A percentile compares a stretch with the other conserved stretches of the same genome.
Evolutionary conservation across 2,797 vertebrate genomes (phyloP).

Genomic region (Helostoma temminkii): DNA sequence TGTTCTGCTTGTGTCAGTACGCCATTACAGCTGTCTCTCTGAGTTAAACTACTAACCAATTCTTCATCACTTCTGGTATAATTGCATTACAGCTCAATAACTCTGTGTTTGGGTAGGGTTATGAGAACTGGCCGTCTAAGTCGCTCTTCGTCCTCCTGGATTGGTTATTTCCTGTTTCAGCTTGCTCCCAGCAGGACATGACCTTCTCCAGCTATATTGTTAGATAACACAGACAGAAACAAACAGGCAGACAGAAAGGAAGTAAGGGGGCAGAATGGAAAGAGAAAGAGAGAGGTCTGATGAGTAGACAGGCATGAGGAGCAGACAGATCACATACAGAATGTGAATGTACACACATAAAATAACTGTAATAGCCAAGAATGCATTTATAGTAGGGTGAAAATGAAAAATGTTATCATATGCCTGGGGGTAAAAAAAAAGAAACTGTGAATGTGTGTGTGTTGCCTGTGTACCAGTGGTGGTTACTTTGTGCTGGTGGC

Average conservation of each 20-base stretch:
- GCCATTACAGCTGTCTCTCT: slow-evolving; percentile 19
- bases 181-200: slow-evolving; percentile 41
- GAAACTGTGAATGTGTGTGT: slow-evolving; percentile 34
- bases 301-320: slow-evolving; percentile 39
- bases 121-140: slow-evolving; percentile 67
- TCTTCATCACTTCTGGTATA: slow-evolving; percentile 39
- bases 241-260: slow-evolving; percentile 14
- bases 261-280: slow-evolving; percentile 26
- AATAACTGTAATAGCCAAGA: slow-evolving; percentile 25
- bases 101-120: slow-evolving; percentile 56
- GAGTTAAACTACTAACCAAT: slow-evolving; percentile 35
- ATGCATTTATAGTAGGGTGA: slow-evolving; percentile 47
- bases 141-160: slow-evolving; percentile 45
- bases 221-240: slow-evolving; percentile 58
- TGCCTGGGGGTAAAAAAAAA: slow-evolving; percentile 52
- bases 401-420: slow-evolving; percentile 73
- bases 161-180: slow-evolving; percentile 68
- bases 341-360: slow-evolving; percentile 22
- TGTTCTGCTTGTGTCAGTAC: slow-evolving; percentile 36
- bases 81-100: slow-evolving; percentile 68
- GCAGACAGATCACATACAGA: slow-evolving; percentile 22
- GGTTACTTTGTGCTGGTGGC: slow-evolving; percentile 25
- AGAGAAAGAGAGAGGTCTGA: slow-evolving; percentile 29
- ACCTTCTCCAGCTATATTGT: slow-evolving; percentile 50
- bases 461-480: slow-evolving; percentile 21